phyloP scores from a whole-genome alignment of 2,113 vertebrate species.

The Clarias batrachus region DNA sequence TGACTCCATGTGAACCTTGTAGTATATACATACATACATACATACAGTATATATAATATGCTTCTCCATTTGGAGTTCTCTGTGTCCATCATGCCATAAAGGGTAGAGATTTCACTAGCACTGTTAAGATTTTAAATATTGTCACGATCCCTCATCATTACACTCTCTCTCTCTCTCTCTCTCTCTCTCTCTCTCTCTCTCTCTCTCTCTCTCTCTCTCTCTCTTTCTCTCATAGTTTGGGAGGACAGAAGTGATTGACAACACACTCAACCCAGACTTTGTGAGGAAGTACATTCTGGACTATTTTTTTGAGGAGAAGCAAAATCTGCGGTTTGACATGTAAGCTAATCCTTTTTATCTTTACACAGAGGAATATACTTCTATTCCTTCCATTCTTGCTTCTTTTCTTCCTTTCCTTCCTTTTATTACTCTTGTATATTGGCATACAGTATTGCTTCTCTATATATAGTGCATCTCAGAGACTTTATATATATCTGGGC shows the following conservation, averaged over 20 bases:
- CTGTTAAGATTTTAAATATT: constrained; percentile 9
- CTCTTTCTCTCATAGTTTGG: constrained; percentile 78
- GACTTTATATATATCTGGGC: too few relatives aligned
- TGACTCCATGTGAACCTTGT: not conserved
- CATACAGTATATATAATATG: not conserved
- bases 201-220: constrained; percentile 43
- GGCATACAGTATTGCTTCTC: too few relatives aligned
- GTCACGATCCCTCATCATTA: not conserved
- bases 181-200: too few relatives aligned
- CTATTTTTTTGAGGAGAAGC: constrained; percentile 96
- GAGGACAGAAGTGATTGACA: constrained; percentile 93
- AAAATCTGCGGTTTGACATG: constrained; percentile 95
- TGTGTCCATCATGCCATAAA: not conserved
- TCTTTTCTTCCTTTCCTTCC: constrained; percentile 23
- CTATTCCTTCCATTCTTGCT: constrained; percentile 14
- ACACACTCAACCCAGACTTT: constrained; percentile 93
- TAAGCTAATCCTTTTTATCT: constrained; percentile 75
- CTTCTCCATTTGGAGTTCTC: not conserved
- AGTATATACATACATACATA: not conserved
- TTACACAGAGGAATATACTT: constrained; percentile 26
- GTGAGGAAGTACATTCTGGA: constrained; percentile 92
- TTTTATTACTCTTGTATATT: not conserved
- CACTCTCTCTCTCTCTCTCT: not conserved
- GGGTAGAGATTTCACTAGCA: not conserved
- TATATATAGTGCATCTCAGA: too few relatives aligned